Conservation (phyloP, 2,113 vertebrate genomes). For the Sinocyclocheilus maitianheensis region DNA sequence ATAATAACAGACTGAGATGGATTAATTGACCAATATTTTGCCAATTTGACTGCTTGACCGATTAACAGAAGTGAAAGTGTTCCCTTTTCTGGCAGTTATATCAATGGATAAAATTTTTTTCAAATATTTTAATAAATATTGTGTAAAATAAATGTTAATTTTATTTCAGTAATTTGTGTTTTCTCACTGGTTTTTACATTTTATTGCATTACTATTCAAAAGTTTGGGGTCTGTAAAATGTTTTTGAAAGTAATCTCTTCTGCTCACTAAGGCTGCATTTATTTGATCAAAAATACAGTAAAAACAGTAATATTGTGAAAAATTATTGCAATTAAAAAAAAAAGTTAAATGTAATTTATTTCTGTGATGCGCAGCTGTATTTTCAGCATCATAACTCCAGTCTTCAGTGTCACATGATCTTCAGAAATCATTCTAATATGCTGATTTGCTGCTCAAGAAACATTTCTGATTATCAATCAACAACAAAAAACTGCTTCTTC, state of each 20-base stretch:
- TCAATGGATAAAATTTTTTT: neutral
- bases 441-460: neutral
- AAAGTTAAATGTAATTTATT: neutral
- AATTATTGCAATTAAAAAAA: neutral
- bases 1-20: neutral
- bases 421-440: neutral
- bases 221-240: neutral
- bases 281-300: neutral
- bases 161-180: neutral
- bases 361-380: neutral
- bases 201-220: too few relatives aligned
- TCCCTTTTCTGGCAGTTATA: neutral
- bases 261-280: neutral
- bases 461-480: neutral
- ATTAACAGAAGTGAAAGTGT: neutral
- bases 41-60: neutral
- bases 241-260: neutral
- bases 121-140: neutral
- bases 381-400: neutral
- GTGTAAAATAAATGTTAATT: neutral
- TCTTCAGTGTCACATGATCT: neutral
- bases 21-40: neutral
- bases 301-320: neutral
- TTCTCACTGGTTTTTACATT: neutral
- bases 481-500: neutral